Evolutionary conservation across 2,113 vertebrate genomes (phyloP).

Genomic region (Callipepla squamata): DNA sequence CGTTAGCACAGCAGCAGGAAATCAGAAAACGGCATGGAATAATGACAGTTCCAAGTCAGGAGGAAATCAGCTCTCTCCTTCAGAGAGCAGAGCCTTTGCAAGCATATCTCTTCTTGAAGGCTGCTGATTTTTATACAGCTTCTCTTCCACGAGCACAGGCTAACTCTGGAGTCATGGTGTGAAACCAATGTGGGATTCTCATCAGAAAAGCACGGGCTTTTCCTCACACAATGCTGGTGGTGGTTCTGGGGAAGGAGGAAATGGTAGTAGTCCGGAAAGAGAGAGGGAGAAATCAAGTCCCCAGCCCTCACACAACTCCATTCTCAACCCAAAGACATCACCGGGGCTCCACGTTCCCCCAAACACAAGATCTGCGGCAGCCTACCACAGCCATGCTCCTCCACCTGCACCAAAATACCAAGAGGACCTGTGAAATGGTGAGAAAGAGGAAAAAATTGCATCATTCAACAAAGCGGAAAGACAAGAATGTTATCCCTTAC

Average conservation of each 20-base stretch:
- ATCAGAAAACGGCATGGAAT: neutral
- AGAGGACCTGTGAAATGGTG: neutral
- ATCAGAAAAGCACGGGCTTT: neutral
- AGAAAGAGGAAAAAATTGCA: neutral
- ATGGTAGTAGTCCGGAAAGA: rapidly evolving
- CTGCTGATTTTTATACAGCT: rapidly evolving
- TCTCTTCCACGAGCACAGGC: neutral
- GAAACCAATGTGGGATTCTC: neutral
- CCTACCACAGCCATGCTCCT: neutral
- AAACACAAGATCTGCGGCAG: neutral
- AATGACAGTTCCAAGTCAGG: neutral
- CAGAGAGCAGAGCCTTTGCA: neutral
- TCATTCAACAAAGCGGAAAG: neutral
- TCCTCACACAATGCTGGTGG: neutral
- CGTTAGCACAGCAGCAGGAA: neutral
- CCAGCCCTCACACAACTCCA: neutral
- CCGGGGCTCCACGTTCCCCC: neutral
- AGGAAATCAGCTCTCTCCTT: neutral
- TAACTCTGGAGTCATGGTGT: rapidly evolving
- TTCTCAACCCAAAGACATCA: neutral
- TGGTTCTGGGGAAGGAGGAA: neutral
- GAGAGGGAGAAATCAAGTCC: neutral
- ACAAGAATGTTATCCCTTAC: neutral
- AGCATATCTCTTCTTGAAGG: neutral
- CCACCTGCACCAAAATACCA: neutral